Evolutionary conservation across 2,797 vertebrate genomes (phyloP).

Genomic region (Premnoplex brunnescens): DNA sequence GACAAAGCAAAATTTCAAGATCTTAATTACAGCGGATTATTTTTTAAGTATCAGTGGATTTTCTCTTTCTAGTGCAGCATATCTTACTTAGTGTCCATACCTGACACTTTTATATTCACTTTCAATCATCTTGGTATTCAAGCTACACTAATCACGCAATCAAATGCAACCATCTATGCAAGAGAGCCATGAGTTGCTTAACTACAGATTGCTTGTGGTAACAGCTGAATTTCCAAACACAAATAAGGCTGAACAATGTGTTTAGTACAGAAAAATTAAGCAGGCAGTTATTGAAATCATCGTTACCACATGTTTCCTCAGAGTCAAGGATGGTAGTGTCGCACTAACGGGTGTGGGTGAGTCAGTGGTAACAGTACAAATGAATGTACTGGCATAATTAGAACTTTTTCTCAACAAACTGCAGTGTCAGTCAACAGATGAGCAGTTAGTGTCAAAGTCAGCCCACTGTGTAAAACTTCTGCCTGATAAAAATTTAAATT

Average conservation of each 20-base stretch:
- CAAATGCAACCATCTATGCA: neutral
- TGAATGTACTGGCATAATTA: neutral
- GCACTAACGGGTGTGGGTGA: rapidly evolving
- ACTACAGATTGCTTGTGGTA: neutral
- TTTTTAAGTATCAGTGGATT: neutral
- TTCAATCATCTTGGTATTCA: neutral
- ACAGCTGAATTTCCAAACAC: neutral
- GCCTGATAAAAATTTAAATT: neutral
- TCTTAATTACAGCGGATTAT: neutral
- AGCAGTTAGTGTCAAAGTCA: neutral
- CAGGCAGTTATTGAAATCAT: neutral
- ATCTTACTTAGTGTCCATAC: neutral
- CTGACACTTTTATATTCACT: neutral
- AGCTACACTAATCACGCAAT: neutral
- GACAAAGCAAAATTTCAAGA: neutral
- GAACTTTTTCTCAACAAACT: neutral
- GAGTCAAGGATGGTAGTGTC: neutral
- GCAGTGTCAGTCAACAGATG: neutral
- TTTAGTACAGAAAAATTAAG: neutral
- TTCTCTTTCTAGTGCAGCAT: neutral
- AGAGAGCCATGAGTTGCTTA: neutral
- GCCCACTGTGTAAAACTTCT: neutral
- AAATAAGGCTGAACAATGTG: neutral
- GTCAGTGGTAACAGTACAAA: neutral
- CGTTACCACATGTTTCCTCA: neutral